phyloP scores from a whole-genome alignment of 1,140 invertebrate species.

The Mya arenaria region DNA sequence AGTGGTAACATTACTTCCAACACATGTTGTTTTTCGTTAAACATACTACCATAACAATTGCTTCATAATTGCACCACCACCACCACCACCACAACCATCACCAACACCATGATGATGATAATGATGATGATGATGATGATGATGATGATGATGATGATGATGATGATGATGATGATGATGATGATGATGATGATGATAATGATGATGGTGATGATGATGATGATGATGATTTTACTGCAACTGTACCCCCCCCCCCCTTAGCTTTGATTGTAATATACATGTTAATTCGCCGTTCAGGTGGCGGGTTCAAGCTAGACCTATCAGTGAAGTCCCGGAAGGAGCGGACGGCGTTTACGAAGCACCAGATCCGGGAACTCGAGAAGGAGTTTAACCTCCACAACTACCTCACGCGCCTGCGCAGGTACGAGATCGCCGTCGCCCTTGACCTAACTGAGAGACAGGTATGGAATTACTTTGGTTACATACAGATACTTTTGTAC shows the following conservation, averaged over 20 bases:
- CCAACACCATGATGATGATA: conserved; percentile 1
- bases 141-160: not conserved
- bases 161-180: not conserved
- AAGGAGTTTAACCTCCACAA: conserved; percentile 93
- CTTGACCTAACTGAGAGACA: conserved; percentile 95
- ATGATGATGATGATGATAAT: not conserved
- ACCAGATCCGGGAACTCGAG: conserved; percentile 93
- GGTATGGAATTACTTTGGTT: too few species aligned
- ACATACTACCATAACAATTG: too few species aligned
- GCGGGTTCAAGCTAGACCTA: conserved; percentile 71
- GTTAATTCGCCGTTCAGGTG: too few species aligned
- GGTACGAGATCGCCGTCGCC: conserved; percentile 96
- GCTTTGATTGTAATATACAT: too few species aligned
- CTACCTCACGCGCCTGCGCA: conserved; percentile 93
- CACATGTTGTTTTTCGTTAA: too few species aligned
- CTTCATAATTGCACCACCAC: too few species aligned
- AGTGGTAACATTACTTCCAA: too few species aligned
- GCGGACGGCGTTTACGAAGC: conserved; percentile 95
- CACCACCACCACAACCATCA: too few species aligned
- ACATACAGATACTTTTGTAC: too few species aligned
- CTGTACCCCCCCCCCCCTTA: too few species aligned
- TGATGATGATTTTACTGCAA: not conserved
- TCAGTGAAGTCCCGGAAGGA: conserved; percentile 87
- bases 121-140: conserved; percentile 5
- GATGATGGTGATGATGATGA: not conserved